Evolutionary conservation across 2,797 vertebrate species (phyloP).

Genomic region (Neosilurus hyrtlii): DNA sequence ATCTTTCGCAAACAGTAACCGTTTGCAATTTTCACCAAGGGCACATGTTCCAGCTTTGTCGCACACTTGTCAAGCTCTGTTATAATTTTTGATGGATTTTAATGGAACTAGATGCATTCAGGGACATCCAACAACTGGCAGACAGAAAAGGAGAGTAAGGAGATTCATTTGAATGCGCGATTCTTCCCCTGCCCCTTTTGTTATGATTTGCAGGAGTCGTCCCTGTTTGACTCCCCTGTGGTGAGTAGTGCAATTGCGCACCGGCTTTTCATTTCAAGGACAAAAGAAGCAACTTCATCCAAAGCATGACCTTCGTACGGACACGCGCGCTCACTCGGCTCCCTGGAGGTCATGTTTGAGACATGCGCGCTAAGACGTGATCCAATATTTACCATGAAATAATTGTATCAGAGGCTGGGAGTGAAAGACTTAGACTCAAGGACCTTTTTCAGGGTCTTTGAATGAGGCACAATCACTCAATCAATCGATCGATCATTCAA

Average conservation of each 20-base stretch:
- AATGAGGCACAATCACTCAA: conserved; percentile 40
- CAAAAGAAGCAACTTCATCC: conserved; percentile 19
- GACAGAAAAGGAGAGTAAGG: conserved; percentile 1
- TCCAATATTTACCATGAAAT: conserved; percentile 31
- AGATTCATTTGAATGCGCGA: conserved; percentile 28
- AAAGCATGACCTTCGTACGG: conserved; percentile 20
- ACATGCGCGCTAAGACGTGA: conserved; percentile 33
- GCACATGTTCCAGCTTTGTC: conserved; percentile 23
- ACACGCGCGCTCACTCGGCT: not conserved
- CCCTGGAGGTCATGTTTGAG: conserved; percentile 28
- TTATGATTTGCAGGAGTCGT: conserved; percentile 34
- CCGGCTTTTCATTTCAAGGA: conserved; percentile 51
- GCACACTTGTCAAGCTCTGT: not conserved
- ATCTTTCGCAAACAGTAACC: conserved; percentile 9
- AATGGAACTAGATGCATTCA: conserved; percentile 30
- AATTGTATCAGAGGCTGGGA: conserved; percentile 16
- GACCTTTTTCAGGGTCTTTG: not conserved
- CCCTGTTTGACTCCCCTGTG: conserved; percentile 28
- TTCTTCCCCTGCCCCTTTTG: conserved; percentile 29
- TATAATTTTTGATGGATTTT: conserved; percentile 36
- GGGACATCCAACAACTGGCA: not conserved
- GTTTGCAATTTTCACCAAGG: conserved; percentile 26
- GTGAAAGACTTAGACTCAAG: not conserved
- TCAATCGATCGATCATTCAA: conserved; percentile 51
- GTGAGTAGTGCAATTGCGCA: conserved; percentile 35